Conservation (phyloP, 1,140 invertebrate genomes). For the Drosophila willistoni region DNA sequence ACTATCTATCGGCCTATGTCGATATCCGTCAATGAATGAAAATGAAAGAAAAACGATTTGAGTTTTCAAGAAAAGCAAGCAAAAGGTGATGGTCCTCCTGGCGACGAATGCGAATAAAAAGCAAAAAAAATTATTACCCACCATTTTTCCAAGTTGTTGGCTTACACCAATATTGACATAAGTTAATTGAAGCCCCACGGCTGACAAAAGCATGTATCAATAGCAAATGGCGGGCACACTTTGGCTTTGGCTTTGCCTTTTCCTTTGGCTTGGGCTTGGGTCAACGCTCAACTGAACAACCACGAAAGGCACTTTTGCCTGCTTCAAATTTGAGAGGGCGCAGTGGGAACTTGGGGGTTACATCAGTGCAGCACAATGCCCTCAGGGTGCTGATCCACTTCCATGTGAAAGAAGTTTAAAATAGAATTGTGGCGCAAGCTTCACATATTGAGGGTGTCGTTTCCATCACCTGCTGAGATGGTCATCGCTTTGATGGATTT, state of each 20-base stretch:
- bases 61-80: slow-evolving; percentile 38
- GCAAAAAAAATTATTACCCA: slow-evolving; percentile 2
- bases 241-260: background rate
- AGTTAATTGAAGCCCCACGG: slow-evolving; percentile 69
- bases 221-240: slow-evolving; percentile 37
- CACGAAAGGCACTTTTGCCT: slow-evolving; percentile 37
- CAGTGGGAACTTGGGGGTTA: background rate
- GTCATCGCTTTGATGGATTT: slow-evolving; percentile 42
- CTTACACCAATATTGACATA: slow-evolving; percentile 73
- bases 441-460: slow-evolving; percentile 21
- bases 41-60: slow-evolving; percentile 28
- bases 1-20: slow-evolving; percentile 23
- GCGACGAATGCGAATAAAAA: background rate
- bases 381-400: background rate
- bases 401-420: slow-evolving; percentile 30
- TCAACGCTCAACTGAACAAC: slow-evolving; percentile 72
- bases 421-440: background rate
- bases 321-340: slow-evolving; percentile 16
- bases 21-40: slow-evolving; percentile 25
- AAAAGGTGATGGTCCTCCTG: background rate
- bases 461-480: slow-evolving; percentile 62
- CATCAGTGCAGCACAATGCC: background rate
- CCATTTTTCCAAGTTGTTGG: slow-evolving; percentile 38
- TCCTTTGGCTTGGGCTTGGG: slow-evolving; percentile 31
- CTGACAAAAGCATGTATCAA: slow-evolving; percentile 61